These are phyloP conservation scores for Pithys albifrons DNA, from an alignment of 2,113 vertebrate species.

Conservation along the genomic window DNA sequence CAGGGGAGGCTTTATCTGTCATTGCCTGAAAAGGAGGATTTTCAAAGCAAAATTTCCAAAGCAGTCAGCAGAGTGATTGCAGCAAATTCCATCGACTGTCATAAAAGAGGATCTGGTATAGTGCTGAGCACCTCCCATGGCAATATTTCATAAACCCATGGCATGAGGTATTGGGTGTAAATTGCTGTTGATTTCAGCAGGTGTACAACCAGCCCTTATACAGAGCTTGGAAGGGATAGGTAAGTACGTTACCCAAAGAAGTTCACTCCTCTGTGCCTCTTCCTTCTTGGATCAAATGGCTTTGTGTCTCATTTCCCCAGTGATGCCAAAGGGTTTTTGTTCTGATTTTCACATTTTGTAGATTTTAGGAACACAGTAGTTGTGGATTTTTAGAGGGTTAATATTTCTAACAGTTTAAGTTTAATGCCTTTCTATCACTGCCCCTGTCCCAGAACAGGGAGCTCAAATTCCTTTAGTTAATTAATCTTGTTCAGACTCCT, in stretches of 20 bases:
- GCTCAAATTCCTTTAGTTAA: too few species aligned
- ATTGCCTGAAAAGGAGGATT: not conserved
- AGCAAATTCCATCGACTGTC: rapidly evolving
- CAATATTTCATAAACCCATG: not conserved
- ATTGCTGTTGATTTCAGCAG: not conserved
- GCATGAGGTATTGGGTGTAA: not conserved
- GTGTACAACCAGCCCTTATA: not conserved
- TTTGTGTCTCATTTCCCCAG: not conserved
- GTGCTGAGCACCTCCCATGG: not conserved
- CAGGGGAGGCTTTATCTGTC: not conserved
- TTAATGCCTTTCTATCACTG: too few species aligned
- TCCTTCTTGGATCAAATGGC: not conserved
- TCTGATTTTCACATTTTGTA: too few species aligned
- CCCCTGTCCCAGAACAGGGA: too few species aligned
- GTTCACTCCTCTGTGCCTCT: not conserved
- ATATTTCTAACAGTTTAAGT: too few species aligned
- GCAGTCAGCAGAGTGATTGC: not conserved
- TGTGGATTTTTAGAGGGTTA: too few species aligned
- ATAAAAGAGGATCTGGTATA: not conserved
- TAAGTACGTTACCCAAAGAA: not conserved
- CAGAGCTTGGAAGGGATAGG: not conserved
- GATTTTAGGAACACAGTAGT: too few species aligned
- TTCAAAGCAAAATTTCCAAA: not conserved
- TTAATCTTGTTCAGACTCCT: too few species aligned
- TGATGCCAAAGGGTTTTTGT: too few species aligned